Conservation (phyloP, 2,888 invertebrate species). For the Rhagophthalmus giganteus region DNA sequence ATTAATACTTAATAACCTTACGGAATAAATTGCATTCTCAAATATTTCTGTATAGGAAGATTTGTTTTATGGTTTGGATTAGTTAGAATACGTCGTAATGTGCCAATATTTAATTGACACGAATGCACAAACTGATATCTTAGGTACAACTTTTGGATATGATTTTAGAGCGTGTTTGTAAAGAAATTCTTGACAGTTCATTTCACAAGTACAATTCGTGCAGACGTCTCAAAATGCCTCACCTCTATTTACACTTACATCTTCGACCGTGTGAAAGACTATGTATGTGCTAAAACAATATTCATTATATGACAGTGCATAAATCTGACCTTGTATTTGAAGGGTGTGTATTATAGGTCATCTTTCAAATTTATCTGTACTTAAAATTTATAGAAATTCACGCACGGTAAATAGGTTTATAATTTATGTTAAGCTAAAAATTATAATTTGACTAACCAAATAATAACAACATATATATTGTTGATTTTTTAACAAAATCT, state of each 20-base stretch:
- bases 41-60: too few species aligned
- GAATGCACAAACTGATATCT: slow-evolving; percentile 2
- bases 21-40: too few species aligned
- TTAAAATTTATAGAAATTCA: slow-evolving; percentile 2
- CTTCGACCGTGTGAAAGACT: slow-evolving; percentile 22
- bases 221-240: slow-evolving; percentile 24
- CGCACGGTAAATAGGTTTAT: too few species aligned
- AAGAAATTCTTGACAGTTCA: slow-evolving; percentile 16
- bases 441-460: too few species aligned
- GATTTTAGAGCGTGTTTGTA: slow-evolving; percentile 13
- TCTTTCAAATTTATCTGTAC: slow-evolving; percentile 2
- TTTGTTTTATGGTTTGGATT: too few species aligned
- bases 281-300: slow-evolving; percentile 28
- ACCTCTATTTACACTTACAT: slow-evolving; percentile 25
- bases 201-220: slow-evolving; percentile 21
- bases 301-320: slow-evolving; percentile 24
- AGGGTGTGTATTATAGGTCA: slow-evolving; percentile 17
- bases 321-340: slow-evolving; percentile 19
- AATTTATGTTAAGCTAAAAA: too few species aligned
- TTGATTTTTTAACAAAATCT: too few species aligned
- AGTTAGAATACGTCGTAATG: too few species aligned
- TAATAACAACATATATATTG: too few species aligned
- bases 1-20: too few species aligned
- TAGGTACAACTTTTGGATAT: slow-evolving; percentile 3
- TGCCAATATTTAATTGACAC: background rate